Base-by-base conservation (phyloP, 2,797 vertebrate genomes). In the Hoplostethus atlanticus region DNA sequence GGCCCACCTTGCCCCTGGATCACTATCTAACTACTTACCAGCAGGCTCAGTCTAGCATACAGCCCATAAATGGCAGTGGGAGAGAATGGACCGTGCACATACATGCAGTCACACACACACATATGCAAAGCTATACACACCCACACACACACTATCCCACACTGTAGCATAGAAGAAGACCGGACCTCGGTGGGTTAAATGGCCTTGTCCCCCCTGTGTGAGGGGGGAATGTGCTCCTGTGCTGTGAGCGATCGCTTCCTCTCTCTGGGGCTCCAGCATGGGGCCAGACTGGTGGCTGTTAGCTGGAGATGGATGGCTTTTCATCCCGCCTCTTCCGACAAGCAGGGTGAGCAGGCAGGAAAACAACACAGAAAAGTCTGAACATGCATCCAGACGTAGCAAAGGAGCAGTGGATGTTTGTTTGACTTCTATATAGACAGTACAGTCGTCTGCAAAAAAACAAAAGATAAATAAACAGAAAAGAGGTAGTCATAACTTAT, bases 191-290 rank as follows among this genome's bases (percentile, higher is more conserved):
- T 88, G 93, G 92, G 92, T 93, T 94, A 93, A 92, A 93, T 89
- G 89, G 88, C 90, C 88, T 82, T 80, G 84, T 90, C 89, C 89
- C 91, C 91, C 91, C 90, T 86, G 91, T 92, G 91, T 85, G 90
- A 87, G 82, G 81, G 62, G 89, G 85, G 91, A 90, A 89, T 90
- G 92, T 90, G 87, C 91, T 90, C 90, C 89, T 91, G 90, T 89
- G 90, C 91, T 89, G 88, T 94, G 93, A 94, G 93, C 92, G 92
- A 95, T 95, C 85, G 86, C 92, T 95, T 95, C 94, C 94, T 94
- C 88, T 95, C 91, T 90, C 89, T 87, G 80, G 87, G 91, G 88
- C 88, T 94, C 86, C 90, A 92, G 93, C 91, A 92, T 94, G 93
- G 91, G 93, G 93, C 91, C 91, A 89, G 93, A 92, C 90, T 92